Percentiles rank a stretch among this genome's conserved stretches.
These are phyloP conservation scores for Sprattus sprattus DNA, from an alignment of 2,113 vertebrate species.

Conservation along the genomic window DNA sequence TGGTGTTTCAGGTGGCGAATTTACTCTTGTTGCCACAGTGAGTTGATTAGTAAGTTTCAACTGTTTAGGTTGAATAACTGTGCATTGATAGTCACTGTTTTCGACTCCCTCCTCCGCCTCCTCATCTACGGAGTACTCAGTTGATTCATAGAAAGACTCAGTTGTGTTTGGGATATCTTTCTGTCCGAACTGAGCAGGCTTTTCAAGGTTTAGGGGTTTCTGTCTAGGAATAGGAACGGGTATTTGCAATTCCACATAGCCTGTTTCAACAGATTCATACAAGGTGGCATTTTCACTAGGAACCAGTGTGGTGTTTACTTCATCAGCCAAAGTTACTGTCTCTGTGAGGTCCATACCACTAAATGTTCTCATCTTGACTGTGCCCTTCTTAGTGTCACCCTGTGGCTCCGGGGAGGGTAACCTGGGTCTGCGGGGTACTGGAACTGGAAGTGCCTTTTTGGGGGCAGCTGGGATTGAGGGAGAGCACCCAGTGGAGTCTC, in stretches of 20 bases:
- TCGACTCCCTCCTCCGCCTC: neutral
- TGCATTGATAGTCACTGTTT: neutral
- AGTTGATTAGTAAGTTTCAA: conserved; percentile 61
- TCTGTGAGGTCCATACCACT: neutral
- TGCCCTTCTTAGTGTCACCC: neutral
- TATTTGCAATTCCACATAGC: neutral
- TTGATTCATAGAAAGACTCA: neutral
- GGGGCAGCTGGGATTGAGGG: neutral
- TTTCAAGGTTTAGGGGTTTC: neutral
- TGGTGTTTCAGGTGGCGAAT: conserved; percentile 46
- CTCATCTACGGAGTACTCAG: neutral
- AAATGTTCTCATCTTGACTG: neutral
- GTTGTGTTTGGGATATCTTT: neutral
- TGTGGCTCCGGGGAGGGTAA: neutral
- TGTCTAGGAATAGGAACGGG: neutral
- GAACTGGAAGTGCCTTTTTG: neutral
- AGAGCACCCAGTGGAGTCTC: neutral
- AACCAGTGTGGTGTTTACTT: neutral
- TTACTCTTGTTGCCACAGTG: conserved; percentile 39
- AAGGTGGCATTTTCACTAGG: neutral
- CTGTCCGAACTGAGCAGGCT: neutral
- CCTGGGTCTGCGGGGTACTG: neutral
- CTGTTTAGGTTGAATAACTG: conserved; percentile 57
- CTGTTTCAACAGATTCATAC: neutral
- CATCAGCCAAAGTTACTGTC: neutral